These are phyloP conservation scores for Crax fasciolata DNA, from an alignment of 2,797 vertebrate species.

Conservation along the genomic window DNA sequence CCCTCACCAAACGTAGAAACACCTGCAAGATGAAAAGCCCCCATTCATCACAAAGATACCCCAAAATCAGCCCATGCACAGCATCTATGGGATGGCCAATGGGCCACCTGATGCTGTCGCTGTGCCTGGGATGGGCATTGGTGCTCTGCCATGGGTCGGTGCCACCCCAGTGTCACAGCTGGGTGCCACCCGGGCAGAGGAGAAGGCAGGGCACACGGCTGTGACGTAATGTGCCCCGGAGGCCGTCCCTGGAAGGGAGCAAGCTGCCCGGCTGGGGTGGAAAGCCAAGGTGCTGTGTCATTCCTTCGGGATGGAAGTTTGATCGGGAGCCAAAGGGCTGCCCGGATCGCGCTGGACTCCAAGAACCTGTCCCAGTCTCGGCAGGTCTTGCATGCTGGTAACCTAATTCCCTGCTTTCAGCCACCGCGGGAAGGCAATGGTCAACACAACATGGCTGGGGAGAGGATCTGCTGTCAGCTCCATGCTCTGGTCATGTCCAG, in stretches of 20 bases:
- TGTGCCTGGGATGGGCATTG: not conserved
- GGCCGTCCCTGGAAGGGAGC: constrained; percentile 22
- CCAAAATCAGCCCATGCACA: not conserved
- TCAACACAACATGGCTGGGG: accelerated
- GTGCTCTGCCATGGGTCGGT: accelerated
- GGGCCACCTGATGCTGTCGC: not conserved
- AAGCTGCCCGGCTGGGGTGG: not conserved
- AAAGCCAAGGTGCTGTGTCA: constrained; percentile 23
- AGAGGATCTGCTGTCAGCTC: not conserved
- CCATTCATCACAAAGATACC: not conserved
- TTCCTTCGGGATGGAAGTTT: not conserved
- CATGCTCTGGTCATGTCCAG: not conserved
- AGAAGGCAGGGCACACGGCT: not conserved
- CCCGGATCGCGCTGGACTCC: not conserved
- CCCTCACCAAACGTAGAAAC: not conserved
- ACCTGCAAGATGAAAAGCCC: not conserved
- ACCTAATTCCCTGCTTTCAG: not conserved
- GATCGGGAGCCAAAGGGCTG: constrained; percentile 33
- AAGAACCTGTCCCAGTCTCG: not conserved
- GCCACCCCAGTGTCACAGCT: not conserved
- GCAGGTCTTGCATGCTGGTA: accelerated
- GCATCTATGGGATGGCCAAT: not conserved
- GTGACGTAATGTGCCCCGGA: constrained; percentile 1
- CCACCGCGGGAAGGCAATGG: accelerated
- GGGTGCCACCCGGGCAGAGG: not conserved